phyloP scores from a whole-genome alignment of 2,888 invertebrate species.

The Cerastis rubricosa region DNA sequence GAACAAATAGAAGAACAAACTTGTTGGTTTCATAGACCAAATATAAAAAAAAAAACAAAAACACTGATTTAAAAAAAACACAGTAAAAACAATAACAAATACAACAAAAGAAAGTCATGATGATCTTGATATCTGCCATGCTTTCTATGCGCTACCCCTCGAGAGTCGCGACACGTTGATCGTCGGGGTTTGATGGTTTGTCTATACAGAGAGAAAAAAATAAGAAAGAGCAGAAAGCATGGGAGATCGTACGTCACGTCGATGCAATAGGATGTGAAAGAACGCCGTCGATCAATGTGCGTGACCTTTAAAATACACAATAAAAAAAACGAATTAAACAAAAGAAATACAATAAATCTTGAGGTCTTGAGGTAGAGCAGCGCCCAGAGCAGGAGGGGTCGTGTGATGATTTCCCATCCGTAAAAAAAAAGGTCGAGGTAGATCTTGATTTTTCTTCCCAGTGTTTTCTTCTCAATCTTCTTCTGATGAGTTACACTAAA shows the following conservation, averaged over 20 bases:
- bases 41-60: too few relatives aligned
- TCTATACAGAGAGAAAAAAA: too few relatives aligned
- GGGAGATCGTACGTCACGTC: background rate
- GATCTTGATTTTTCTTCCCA: conserved; percentile 12
- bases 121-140: background rate
- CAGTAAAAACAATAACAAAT: background rate
- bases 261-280: background rate
- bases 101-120: background rate
- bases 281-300: background rate
- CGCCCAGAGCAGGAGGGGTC: too few relatives aligned
- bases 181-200: background rate
- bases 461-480: conserved; percentile 14
- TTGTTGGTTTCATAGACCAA: too few relatives aligned
- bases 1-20: too few relatives aligned
- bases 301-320: background rate
- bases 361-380: background rate
- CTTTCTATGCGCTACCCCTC: background rate
- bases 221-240: background rate
- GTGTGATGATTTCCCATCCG: too few relatives aligned
- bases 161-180: background rate
- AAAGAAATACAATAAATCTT: background rate
- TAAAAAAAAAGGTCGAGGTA: too few relatives aligned
- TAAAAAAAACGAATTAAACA: background rate
- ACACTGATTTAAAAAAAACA: too few relatives aligned
- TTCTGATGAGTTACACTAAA: conserved; percentile 76